These are phyloP conservation scores for Drosophila limbata DNA, from an alignment of 2,888 invertebrate species.

Conservation along the genomic window DNA sequence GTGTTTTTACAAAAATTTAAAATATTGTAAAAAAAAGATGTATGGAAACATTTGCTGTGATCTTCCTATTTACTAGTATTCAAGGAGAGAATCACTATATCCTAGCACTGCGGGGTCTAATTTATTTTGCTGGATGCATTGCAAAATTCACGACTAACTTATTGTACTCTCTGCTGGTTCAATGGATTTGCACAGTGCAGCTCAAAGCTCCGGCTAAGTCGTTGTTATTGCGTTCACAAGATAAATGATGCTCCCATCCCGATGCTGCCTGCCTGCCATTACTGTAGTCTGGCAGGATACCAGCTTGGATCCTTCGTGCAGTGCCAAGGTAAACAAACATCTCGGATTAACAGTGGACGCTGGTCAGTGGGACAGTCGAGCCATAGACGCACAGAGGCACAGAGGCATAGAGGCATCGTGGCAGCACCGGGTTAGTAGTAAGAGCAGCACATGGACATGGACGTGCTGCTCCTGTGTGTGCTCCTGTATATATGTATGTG, in stretches of 20 bases:
- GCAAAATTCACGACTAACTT: constrained; percentile 66
- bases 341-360: constrained; percentile 79
- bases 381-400: constrained; percentile 6
- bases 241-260: constrained; percentile 74
- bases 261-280: constrained; percentile 20
- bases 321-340: constrained; percentile 78
- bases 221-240: constrained; percentile 81
- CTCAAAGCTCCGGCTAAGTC: constrained; percentile 77
- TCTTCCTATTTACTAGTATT: neutral
- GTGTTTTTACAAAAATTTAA: too few relatives aligned
- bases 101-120: constrained; percentile 45
- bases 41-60: neutral
- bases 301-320: constrained; percentile 43
- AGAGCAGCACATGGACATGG: constrained; percentile 25
- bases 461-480: constrained; percentile 32
- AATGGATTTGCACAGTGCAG: constrained; percentile 73
- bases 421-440: constrained; percentile 10
- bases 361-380: constrained; percentile 65
- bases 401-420: neutral
- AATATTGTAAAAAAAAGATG: neutral
- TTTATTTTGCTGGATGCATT: constrained; percentile 57
- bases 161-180: constrained; percentile 68
- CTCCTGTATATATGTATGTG: neutral
- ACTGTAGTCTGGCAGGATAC: constrained; percentile 15
- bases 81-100: constrained; percentile 9